These are phyloP conservation scores for Melipona bicolor DNA, from an alignment of 2,888 invertebrate species.

Conservation along the genomic window DNA sequence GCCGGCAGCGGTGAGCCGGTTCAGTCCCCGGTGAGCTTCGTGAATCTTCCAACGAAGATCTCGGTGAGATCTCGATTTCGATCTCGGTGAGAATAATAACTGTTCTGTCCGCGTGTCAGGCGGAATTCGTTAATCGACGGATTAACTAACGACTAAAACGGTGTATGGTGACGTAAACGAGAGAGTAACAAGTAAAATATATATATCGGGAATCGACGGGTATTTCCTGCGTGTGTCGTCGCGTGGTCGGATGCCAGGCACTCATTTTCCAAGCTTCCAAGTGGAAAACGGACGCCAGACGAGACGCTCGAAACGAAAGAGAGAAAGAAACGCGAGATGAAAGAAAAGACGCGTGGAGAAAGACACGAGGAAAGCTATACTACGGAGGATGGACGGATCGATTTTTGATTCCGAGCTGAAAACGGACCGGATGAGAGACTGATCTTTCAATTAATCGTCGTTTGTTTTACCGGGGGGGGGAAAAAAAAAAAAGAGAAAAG, in stretches of 20 bases:
- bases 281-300: background rate
- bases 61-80: background rate
- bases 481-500: too few relatives aligned
- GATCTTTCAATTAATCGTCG: background rate
- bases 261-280: background rate
- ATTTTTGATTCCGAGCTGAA: background rate
- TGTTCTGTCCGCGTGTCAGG: too few relatives aligned
- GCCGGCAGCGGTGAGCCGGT: constrained; percentile 1
- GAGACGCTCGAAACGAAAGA: background rate
- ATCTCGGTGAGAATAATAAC: background rate
- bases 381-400: background rate
- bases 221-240: background rate
- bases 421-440: background rate
- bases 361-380: background rate
- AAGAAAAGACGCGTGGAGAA: too few relatives aligned
- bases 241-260: background rate
- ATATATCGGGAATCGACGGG: too few relatives aligned
- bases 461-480: too few relatives aligned
- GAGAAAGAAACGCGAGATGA: background rate
- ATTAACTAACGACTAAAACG: background rate
- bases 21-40: background rate
- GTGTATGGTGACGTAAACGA: constrained; percentile 2
- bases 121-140: background rate
- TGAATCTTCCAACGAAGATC: background rate
- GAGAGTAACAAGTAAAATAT: background rate